These are phyloP conservation scores for Columba guinea DNA, from an alignment of 2,797 vertebrate species.

Conservation along the genomic window DNA sequence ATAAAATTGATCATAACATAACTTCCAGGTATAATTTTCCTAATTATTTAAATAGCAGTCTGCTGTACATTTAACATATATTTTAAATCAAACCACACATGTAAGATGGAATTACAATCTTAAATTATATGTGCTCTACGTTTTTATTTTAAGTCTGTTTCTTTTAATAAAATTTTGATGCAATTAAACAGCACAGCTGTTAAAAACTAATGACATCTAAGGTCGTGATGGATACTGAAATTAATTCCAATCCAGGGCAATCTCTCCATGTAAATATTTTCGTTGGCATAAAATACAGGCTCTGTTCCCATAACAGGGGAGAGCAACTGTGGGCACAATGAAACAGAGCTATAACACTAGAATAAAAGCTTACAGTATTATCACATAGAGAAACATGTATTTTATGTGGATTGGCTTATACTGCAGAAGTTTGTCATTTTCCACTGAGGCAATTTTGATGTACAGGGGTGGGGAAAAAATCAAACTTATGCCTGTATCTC, in stretches of 20 bases:
- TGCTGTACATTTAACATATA: not conserved
- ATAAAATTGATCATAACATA: not conserved
- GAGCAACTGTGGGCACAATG: slow-evolving; percentile 20
- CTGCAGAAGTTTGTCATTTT: not conserved
- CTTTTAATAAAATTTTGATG: slow-evolving; percentile 26
- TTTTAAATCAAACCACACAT: not conserved
- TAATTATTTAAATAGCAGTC: not conserved
- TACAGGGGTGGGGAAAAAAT: not conserved
- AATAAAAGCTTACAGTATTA: slow-evolving; percentile 5
- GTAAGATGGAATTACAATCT: not conserved
- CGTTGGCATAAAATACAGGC: slow-evolving; percentile 26
- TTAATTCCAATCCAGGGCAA: not conserved
- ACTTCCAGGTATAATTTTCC: not conserved
- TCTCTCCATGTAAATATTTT: not conserved
- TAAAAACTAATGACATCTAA: slow-evolving; percentile 32
- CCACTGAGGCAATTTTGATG: not conserved
- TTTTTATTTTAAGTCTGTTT: slow-evolving; percentile 7
- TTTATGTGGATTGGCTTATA: not conserved
- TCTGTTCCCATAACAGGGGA: not conserved
- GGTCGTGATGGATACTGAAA: not conserved
- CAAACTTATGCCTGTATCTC: not conserved
- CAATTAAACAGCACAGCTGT: slow-evolving; percentile 37
- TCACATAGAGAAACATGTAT: not conserved
- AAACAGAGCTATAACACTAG: slow-evolving; percentile 13
- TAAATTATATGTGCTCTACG: not conserved